Evolutionary conservation across 2,113 vertebrate species (phyloP).

Genomic region (Erythrolamprus reginae): DNA sequence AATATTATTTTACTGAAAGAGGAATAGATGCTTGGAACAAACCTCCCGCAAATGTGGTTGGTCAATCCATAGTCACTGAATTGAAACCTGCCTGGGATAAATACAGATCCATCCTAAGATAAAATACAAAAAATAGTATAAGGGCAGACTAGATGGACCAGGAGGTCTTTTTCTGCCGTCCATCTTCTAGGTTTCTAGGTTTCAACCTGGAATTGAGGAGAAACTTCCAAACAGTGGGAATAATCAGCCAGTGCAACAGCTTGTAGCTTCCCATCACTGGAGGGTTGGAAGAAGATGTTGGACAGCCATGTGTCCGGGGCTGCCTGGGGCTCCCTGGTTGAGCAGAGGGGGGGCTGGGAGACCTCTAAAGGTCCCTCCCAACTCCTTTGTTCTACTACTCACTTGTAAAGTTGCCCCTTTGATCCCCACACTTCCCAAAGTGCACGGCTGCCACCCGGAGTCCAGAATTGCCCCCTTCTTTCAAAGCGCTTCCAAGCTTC

Average conservation of each 20-base stretch:
- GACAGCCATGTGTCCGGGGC: background rate
- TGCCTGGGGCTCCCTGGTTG: background rate
- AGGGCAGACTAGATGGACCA: too few species aligned
- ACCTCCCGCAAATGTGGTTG: too few species aligned
- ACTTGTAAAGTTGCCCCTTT: background rate
- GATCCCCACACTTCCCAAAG: background rate
- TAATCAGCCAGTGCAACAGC: background rate
- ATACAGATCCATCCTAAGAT: too few species aligned
- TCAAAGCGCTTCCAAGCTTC: background rate
- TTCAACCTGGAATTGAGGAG: background rate
- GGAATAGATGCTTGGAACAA: too few species aligned
- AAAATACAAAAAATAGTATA: too few species aligned
- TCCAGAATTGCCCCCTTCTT: background rate
- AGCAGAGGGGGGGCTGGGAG: background rate
- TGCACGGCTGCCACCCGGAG: background rate
- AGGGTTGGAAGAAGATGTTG: background rate
- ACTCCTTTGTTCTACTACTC: background rate
- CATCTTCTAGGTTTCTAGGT: too few species aligned
- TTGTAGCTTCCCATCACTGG: background rate
- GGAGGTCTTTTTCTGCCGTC: too few species aligned
- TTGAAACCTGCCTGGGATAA: too few species aligned
- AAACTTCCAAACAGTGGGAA: background rate
- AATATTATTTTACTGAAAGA: too few species aligned
- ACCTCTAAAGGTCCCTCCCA: background rate
- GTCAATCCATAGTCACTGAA: too few species aligned